Base-by-base conservation (phyloP, 2,797 vertebrate genomes). In the Phrynocephalus vlangalii region DNA sequence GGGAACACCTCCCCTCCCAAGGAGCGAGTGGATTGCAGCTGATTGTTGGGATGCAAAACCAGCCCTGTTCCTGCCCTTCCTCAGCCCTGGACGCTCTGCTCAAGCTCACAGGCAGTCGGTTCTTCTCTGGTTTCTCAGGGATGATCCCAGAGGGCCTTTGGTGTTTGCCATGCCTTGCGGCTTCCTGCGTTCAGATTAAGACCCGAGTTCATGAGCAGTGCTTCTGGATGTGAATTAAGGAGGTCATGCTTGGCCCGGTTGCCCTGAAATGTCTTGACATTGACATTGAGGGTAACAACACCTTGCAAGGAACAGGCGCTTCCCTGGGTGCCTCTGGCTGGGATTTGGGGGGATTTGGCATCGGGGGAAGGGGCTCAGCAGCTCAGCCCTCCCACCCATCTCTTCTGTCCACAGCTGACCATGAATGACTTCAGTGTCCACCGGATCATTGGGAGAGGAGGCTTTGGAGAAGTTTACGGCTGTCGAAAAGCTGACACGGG, bases 401-500 rank as follows among this genome's bases (percentile, higher is more conserved):
- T 87, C 87, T 86, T 76, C 52, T 7, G 75, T 91, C 50, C 90
- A 16, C 95, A 98, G 98, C 95, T 99, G 96, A 99, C 98, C 83
- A 99, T 99, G 99, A 99, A 99, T 70, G 99, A 99, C 96, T 99
- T 99, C 96, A 99, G 99, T 86, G 99, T 99, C 26, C 99, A 99
- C 88, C 97, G 99, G 93, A 99, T 99, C 96, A 99, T 99, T 72
- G 99, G 99, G 85, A 95, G 99, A 91, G 99, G 99, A 3, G 99
- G 99, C 91, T 99, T 99, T 67, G 99, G 99, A 3, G 99, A 99
- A 94, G 99, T 99, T 50, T 99, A 99, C 0, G 98, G 99, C 89
- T 99, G 99, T 96, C 98, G 99, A 87, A 99, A 99, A 97, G 99
- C 99, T 50, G 99, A 99, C 97, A 99, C 99, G 1, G 99, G 99